A percentile compares a stretch with the other conserved stretches of the same genome.
Evolutionary conservation across 2,797 vertebrate genomes (phyloP).

Genomic region (Calcarius lapponicus): DNA sequence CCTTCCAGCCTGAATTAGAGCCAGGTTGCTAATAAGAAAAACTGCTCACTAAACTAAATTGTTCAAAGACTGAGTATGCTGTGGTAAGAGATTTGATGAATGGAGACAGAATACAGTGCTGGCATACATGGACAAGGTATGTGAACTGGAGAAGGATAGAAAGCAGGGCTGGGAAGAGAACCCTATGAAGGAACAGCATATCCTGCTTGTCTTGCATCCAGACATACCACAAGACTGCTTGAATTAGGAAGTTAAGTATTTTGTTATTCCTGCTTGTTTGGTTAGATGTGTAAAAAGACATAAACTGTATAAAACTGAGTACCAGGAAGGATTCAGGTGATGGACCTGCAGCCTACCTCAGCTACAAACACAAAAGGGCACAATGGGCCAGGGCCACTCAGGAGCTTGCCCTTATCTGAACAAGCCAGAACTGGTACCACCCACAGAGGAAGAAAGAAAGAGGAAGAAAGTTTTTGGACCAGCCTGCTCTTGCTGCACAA

Average conservation of each 20-base stretch:
- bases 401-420: background rate
- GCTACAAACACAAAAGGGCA: accelerated
- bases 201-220: background rate
- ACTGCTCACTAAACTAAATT: background rate
- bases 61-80: background rate
- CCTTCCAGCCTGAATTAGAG: background rate
- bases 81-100: background rate
- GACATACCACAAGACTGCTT: background rate
- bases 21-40: background rate
- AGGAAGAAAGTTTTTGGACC: background rate
- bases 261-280: background rate
- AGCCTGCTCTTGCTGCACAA: background rate
- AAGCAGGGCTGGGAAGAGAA: background rate
- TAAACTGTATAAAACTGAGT: background rate
- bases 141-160: background rate
- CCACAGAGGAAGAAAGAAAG: background rate
- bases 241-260: background rate
- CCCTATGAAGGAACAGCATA: background rate
- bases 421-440: background rate
- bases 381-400: accelerated
- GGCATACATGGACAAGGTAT: accelerated
- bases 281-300: background rate
- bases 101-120: background rate
- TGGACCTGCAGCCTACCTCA: background rate
- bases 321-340: background rate